Evolutionary conservation across 2,797 vertebrate species (phyloP).

Genomic region (Betta splendens): DNA sequence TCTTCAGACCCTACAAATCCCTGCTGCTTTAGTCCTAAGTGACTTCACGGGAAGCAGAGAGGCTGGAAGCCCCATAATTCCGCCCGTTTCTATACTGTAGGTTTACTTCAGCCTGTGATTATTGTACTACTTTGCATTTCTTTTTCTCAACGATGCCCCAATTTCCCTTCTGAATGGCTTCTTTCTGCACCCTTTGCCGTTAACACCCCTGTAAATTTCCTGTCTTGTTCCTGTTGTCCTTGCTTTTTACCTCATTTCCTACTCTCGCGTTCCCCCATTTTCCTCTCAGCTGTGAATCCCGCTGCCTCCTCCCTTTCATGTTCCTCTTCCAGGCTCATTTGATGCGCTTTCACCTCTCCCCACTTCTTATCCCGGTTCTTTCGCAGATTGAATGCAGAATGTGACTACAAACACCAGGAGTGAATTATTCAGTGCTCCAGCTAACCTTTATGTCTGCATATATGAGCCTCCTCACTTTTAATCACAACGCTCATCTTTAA

Average conservation of each 20-base stretch:
- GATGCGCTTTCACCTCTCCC: slow-evolving; percentile 20
- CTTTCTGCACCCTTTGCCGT: background rate
- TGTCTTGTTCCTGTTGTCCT: slow-evolving; percentile 11
- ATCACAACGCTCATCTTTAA: slow-evolving; percentile 1
- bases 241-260: slow-evolving; percentile 19
- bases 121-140: slow-evolving; percentile 26
- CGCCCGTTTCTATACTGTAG: slow-evolving; percentile 29
- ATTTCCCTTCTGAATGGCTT: slow-evolving; percentile 24
- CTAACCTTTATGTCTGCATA: slow-evolving; percentile 11
- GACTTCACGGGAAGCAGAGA: slow-evolving; percentile 55
- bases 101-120: slow-evolving; percentile 38
- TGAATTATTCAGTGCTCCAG: slow-evolving; percentile 37
- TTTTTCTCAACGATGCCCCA: slow-evolving; percentile 5
- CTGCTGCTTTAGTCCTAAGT: slow-evolving; percentile 67
- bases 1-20: slow-evolving; percentile 71
- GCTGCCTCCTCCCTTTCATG: slow-evolving; percentile 41
- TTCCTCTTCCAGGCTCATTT: slow-evolving; percentile 20
- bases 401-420: slow-evolving; percentile 29
- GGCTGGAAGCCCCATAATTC: slow-evolving; percentile 56
- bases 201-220: slow-evolving; percentile 9
- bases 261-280: background rate
- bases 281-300: slow-evolving; percentile 19
- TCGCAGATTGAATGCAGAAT: slow-evolving; percentile 29
- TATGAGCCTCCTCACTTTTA: slow-evolving; percentile 6
- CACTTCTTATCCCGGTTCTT: slow-evolving; percentile 27